Percentiles rank a stretch among this genome's conserved stretches.
These are phyloP conservation scores for Lutjanus campechanus DNA, from an alignment of 2,797 vertebrate species.

Conservation along the genomic window DNA sequence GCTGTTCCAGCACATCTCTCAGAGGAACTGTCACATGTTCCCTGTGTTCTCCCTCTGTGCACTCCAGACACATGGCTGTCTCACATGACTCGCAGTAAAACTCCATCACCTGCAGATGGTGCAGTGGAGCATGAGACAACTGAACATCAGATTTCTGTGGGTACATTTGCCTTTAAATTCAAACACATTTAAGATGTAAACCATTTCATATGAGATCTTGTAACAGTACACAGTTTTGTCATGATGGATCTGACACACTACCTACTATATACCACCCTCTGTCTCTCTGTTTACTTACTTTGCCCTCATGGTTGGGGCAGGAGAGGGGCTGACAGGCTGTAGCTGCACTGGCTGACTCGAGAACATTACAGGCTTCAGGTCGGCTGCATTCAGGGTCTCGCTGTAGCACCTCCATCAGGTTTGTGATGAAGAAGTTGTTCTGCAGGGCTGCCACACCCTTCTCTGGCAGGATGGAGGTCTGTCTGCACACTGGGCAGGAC, in stretches of 20 bases:
- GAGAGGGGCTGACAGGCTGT: conserved; percentile 91
- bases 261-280: background rate
- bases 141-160: background rate
- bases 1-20: conserved; percentile 94
- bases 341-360: conserved; percentile 89
- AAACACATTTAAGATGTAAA: background rate
- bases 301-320: conserved; percentile 97
- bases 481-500: conserved; percentile 96
- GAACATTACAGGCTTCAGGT: conserved; percentile 84
- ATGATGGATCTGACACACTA: background rate
- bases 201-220: background rate
- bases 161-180: background rate
- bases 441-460: conserved; percentile 94
- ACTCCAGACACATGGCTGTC: conserved; percentile 96
- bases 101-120: conserved; percentile 93
- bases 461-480: conserved; percentile 96
- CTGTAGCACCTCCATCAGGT: conserved; percentile 96
- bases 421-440: conserved; percentile 98
- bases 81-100: conserved; percentile 97
- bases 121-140: conserved; percentile 49
- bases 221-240: background rate
- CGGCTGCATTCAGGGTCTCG: conserved; percentile 89
- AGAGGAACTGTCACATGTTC: conserved; percentile 94
- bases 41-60: conserved; percentile 93
- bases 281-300: conserved; percentile 81